Base-by-base conservation (phyloP, 2,113 vertebrate species). In the Zonotrichia leucophrys region DNA sequence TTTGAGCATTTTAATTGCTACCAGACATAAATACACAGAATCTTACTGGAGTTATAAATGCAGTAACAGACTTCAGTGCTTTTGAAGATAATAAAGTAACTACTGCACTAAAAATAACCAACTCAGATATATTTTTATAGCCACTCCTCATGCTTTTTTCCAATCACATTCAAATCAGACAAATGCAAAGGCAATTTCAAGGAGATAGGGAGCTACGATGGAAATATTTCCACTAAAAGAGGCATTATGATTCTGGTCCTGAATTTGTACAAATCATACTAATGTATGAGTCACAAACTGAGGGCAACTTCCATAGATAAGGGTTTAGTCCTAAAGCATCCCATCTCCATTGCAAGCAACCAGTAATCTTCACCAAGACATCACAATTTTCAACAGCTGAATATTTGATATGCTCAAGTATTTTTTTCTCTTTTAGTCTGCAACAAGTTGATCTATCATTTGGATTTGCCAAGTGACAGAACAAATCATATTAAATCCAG, bases 171-270 rank as follows among this genome's bases (percentile, higher is more conserved):
- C 46, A 79, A 83, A 66, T 82, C 81, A 66, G 81, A 63, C n/a
- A 87, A 84, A 94, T 52, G 70, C 78, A 85, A 89, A 53, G 31
- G 44, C 46, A 89, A 64, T 89, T 82, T 94, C 53, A 73, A 87
- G 62, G 60, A 70, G 62, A 84, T 5, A n/a, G 37, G 30, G 55
- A 87, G 52, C 73, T 94, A 60, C 37, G 84, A 59, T 15, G 10
- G 66, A 84, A 89, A 58, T 64, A 82, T 49, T 94, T 78, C 44
- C 0, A 5, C 66, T 86, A 78, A 87, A 22, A 69, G 44, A 70
- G 37, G 31, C 56, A 60, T 94, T 91, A 87, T 21, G 44, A 92
- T 89, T 90, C 95, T 67, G 39, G 46, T 90, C 67, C 25, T 12
- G 20, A 42, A 25, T 80, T 21, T 77, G 59, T 50, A 88, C n/a